phyloP scores from a whole-genome alignment of 2,888 invertebrate genomes.

The Macropis europaea region DNA sequence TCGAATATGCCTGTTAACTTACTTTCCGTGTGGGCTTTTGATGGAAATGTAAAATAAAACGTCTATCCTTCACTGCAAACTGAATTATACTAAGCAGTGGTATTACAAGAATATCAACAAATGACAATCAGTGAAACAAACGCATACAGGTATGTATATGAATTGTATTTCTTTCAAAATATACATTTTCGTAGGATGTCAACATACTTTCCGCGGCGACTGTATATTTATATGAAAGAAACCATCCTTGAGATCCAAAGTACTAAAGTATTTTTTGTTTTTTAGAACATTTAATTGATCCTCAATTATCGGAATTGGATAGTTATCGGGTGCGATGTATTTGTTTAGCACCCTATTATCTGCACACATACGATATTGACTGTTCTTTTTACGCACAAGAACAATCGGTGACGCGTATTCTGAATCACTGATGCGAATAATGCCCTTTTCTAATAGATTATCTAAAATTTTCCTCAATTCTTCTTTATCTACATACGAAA shows the following conservation, averaged over 20 bases:
- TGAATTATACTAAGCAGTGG: no score
- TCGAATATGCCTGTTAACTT: no score
- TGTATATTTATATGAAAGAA: background rate
- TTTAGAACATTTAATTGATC: background rate
- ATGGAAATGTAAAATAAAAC: no score
- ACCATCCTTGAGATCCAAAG: background rate
- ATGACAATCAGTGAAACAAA: no score
- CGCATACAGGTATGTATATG: no score
- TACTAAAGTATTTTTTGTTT: background rate
- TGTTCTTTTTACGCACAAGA: background rate
- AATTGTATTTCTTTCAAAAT: no score
- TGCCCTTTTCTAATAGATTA: background rate
- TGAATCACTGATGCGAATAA: background rate
- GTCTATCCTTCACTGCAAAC: no score
- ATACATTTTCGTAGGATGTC: no score
- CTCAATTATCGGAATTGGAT: background rate
- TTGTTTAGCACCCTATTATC: background rate
- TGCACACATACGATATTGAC: background rate
- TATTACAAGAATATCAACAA: no score
- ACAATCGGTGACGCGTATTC: slow-evolving; percentile 4
- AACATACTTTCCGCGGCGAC: no score
- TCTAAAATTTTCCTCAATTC: background rate
- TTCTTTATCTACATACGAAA: background rate
- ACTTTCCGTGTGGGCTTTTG: no score
- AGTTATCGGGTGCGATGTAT: background rate